These are phyloP conservation scores for Himalopsyche anomala DNA, from an alignment of 2,888 invertebrate genomes.

Conservation along the genomic window DNA sequence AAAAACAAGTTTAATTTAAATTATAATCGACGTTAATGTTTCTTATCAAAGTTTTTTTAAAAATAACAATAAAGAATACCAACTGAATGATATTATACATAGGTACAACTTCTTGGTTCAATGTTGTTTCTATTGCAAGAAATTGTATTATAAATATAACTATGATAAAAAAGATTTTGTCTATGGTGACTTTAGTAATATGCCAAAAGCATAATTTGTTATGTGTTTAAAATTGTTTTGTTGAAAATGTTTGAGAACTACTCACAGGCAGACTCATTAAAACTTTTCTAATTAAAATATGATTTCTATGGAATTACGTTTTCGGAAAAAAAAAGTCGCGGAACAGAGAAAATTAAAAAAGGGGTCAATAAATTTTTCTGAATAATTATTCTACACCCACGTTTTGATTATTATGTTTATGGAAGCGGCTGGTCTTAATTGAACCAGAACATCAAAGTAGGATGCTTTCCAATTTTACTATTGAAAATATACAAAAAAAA, in stretches of 20 bases:
- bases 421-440: not conserved
- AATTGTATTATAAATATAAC: too few relatives aligned
- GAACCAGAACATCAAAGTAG: not conserved
- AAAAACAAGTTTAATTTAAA: too few relatives aligned
- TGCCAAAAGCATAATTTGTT: not conserved
- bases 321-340: not conserved
- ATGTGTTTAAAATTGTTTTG: not conserved
- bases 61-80: too few relatives aligned
- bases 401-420: not conserved
- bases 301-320: slow-evolving; percentile 6
- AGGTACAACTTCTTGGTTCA: too few relatives aligned
- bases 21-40: too few relatives aligned
- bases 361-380: not conserved
- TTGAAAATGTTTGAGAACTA: slow-evolving; percentile 4
- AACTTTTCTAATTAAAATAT: slow-evolving; percentile 28
- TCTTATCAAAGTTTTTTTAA: too few relatives aligned
- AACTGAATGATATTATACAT: too few relatives aligned
- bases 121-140: too few relatives aligned
- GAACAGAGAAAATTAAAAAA: not conserved
- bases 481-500: too few relatives aligned
- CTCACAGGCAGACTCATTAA: not conserved
- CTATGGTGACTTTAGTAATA: too few relatives aligned
- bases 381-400: not conserved
- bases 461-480: too few relatives aligned
- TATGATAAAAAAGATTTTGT: too few relatives aligned